Evolutionary conservation across 2,113 vertebrate genomes (phyloP).

Genomic region (Sphaerodactylus townsendi): DNA sequence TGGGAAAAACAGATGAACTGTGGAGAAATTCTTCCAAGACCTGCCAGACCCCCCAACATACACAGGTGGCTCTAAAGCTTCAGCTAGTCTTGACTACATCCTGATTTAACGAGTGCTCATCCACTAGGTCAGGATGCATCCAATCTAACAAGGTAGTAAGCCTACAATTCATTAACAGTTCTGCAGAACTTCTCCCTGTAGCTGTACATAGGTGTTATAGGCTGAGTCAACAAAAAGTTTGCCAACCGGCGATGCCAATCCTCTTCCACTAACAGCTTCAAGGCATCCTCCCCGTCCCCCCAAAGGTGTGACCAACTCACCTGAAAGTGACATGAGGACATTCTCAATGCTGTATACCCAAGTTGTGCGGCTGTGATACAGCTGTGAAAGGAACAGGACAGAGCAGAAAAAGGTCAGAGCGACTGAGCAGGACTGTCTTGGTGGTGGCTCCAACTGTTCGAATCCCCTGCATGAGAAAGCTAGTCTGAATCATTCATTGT

Average conservation of each 20-base stretch:
- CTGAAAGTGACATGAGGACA: slow-evolving; percentile 90
- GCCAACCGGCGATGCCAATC: no score
- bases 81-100: not conserved
- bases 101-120: no score
- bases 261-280: no score
- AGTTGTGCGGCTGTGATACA: slow-evolving; percentile 85
- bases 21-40: not conserved
- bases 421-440: not conserved
- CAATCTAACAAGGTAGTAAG: no score
- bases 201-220: no score
- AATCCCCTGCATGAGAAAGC: not conserved
- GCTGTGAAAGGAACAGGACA: slow-evolving; percentile 62
- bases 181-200: no score
- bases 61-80: not conserved
- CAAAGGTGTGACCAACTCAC: slow-evolving; percentile 61
- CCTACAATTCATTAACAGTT: no score
- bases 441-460: no score
- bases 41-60: not conserved
- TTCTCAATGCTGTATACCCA: slow-evolving; percentile 89
- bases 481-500: not conserved
- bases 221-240: no score
- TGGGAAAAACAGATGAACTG: not conserved
- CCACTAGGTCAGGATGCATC: no score
- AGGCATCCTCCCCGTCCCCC: not conserved
- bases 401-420: not conserved